Evolutionary conservation across 2,113 vertebrate species (phyloP).

Genomic region (Fregata magnificens): DNA sequence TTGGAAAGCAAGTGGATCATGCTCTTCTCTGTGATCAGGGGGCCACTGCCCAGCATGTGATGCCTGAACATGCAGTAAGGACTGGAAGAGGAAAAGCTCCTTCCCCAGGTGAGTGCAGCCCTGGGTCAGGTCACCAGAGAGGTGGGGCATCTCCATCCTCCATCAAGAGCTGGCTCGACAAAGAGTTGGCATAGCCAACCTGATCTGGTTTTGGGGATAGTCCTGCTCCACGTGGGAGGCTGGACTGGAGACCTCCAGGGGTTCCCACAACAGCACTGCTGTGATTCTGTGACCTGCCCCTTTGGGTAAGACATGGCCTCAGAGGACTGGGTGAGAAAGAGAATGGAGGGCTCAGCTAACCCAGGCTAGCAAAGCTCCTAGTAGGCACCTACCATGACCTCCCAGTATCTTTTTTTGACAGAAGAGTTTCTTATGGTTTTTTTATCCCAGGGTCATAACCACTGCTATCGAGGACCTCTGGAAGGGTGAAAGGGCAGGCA

Average conservation of each 20-base stretch:
- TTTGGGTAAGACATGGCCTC: not conserved
- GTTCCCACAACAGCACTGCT: not conserved
- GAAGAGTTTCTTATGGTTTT: not conserved
- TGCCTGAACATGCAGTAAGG: not conserved
- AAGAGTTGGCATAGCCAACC: not conserved
- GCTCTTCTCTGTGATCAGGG: not conserved
- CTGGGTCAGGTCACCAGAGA: not conserved
- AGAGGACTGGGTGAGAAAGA: not conserved
- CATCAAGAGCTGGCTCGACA: not conserved
- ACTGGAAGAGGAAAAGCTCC: not conserved
- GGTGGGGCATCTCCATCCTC: not conserved
- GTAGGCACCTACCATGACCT: no score
- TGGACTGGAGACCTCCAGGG: not conserved
- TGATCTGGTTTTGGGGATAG: not conserved
- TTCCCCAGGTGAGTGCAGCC: not conserved
- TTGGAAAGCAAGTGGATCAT: not conserved
- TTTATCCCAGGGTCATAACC: not conserved
- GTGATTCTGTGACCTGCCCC: not conserved
- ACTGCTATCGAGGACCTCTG: not conserved
- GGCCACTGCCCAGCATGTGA: not conserved
- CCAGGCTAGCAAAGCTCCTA: accelerated
- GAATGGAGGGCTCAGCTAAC: not conserved
- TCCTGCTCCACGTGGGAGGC: not conserved
- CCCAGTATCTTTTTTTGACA: not conserved
- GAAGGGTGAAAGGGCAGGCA: not conserved